phyloP scores from a whole-genome alignment of 2,888 invertebrate genomes.

The Lycophotia porphyrea region DNA sequence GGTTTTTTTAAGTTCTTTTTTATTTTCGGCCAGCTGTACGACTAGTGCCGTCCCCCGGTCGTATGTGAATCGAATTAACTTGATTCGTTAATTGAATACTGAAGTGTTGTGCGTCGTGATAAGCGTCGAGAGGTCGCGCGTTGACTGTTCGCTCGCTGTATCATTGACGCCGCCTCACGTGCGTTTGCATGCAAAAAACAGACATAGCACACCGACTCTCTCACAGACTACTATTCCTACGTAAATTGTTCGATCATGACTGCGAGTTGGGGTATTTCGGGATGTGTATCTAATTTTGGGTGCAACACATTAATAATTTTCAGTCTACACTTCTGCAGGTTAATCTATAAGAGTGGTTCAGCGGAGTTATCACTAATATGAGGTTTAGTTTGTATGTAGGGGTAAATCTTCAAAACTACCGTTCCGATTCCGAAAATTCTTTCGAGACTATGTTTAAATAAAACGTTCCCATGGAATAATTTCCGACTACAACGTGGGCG shows the following conservation, averaged over 20 bases:
- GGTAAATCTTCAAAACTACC: neutral
- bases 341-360: constrained; percentile 28
- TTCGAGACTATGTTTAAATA: neutral
- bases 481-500: neutral
- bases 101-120: constrained; percentile 83
- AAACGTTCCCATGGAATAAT: neutral
- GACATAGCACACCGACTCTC: constrained; percentile 80
- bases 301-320: constrained; percentile 62
- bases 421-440: neutral
- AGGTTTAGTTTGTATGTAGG: neutral
- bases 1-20: constrained; percentile 10
- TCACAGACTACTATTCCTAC: constrained; percentile 74
- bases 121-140: constrained; percentile 85
- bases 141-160: constrained; percentile 84
- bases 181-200: constrained; percentile 87
- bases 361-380: constrained; percentile 7
- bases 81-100: constrained; percentile 80
- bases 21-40: constrained; percentile 20
- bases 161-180: constrained; percentile 86
- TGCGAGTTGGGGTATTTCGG: constrained; percentile 55
- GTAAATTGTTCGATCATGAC: constrained; percentile 64
- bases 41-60: constrained; percentile 54
- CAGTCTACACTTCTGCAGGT: constrained; percentile 36
- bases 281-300: constrained; percentile 59
- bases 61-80: constrained; percentile 76